Base-by-base conservation (phyloP, 2,888 invertebrate species). In the Nymphalis urticae region DNA sequence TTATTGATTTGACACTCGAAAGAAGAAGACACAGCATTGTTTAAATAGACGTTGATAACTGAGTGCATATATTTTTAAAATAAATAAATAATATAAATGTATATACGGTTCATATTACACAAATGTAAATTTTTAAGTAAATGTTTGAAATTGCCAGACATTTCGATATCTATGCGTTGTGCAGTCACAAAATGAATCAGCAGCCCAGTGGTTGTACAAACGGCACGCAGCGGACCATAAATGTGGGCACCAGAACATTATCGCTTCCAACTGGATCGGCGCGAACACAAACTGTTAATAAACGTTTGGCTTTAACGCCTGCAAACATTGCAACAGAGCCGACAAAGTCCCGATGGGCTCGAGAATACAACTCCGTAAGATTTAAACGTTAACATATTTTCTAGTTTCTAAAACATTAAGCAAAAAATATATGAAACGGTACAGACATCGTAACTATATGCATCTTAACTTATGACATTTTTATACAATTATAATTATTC, bases 221-320 rank as follows among this genome's bases (percentile, higher is more conserved):
- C 79, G 75, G 76, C 76, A 78, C 76, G 76, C 80, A 77, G 73
- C 78, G 79, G 77, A 77, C 77, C 81, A 76, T 81, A 80, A 82
- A 79, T 79, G 78, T 76, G 80, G 76, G 77, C 77, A 78, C 76
- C 75, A 76, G 76, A 77, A 74, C 79, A 77, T 81, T 79, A 78
- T 76, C 77, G 81, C 78, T 79, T 76, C 75, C 75, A 73, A 71
- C 75, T 73, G 75, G 73, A 68, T 75, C 72, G 75, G 73, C 72
- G 73, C 72, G 68, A 70, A 66, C 68, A 68, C 75, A 72, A 74
- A 76, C 74, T 77, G 76, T 75, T 77, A 74, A 74, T 76, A 75
- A 74, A 72, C 72, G 73, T 72, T 71, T 72, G 68, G 71, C 71
- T 71, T 73, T 72, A 72, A 73, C 70, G 72, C 71, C 65, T 68